Base-by-base conservation (phyloP, 2,888 invertebrate species). In the Serripes groenlandicus region DNA sequence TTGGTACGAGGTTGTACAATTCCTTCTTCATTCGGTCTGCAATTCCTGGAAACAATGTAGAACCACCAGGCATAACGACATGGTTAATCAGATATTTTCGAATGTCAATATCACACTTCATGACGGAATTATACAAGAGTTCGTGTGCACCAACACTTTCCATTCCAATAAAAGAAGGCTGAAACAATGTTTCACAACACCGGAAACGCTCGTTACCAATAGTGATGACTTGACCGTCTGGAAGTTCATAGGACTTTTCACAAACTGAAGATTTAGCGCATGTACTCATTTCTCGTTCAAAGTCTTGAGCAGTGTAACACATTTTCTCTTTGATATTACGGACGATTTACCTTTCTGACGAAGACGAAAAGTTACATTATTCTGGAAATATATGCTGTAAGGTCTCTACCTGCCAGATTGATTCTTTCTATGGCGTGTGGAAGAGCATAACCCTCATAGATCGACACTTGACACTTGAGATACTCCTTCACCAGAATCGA, bases 401-500 rank as follows among this genome's bases (percentile, higher is more conserved):
- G 56, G 62, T 85, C 85, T 37, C 73, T 32, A 18, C 85, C 85
- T 49, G 76, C 79, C 21, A 80, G 23, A 28, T 83, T 77, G 7
- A 79, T 3, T 58, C 76, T 73, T 30, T 62, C 34, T 26, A 80
- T 71, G 37, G 87, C 87, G 64, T 88, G 84, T 75, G 95, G 95
- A 37, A 95, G 93, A 77, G 95, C 95, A 83, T 95, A 95, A 87
- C 95, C 97, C 95, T 64, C 87, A 72, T 54, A 88, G 71, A 70
- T 97, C 95, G 98, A 97, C 80, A 98, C 98, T 81, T 97, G 97
- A 96, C 98, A 98, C 82, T n/a, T n/a, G n/a, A n/a, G 97, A 97
- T 71, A 98, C 98, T 95, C 98, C 98, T 95, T 98, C 98, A 91
- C 98, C 98, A 82, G 97, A 97, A 95, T 98, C 98, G 94, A 98